These are phyloP conservation scores for Allygus modestus DNA, from an alignment of 2,888 invertebrate genomes.

Conservation along the genomic window DNA sequence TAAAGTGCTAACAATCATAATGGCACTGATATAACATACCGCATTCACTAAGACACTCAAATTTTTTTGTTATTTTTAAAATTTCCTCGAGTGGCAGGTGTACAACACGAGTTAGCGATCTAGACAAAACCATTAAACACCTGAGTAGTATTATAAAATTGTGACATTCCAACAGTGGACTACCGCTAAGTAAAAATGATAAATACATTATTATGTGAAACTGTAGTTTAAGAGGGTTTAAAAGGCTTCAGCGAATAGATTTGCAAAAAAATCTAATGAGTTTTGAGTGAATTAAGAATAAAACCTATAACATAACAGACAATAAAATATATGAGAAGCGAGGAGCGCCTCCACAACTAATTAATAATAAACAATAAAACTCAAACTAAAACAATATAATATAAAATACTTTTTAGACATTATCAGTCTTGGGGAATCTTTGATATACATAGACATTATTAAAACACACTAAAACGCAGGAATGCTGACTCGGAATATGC, in stretches of 20 bases:
- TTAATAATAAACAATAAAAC: constrained; percentile 46
- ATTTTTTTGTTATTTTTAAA: constrained; percentile 48
- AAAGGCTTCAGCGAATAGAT: constrained; percentile 27
- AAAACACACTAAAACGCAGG: constrained; percentile 52
- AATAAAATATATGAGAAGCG: constrained; percentile 59
- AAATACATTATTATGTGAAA: neutral
- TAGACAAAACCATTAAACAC: constrained; percentile 37
- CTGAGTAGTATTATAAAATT: constrained; percentile 36
- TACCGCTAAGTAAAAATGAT: constrained; percentile 19
- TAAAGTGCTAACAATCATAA: constrained; percentile 54
- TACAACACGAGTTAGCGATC: constrained; percentile 22
- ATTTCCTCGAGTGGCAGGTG: constrained; percentile 7
- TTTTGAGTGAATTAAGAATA: constrained; percentile 31
- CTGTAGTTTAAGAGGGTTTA: constrained; percentile 30
- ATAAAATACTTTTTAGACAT: constrained; percentile 60
- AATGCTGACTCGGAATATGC: constrained; percentile 58
- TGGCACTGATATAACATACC: constrained; percentile 56
- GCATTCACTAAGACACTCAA: constrained; percentile 54
- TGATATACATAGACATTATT: constrained; percentile 52
- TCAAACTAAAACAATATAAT: constrained; percentile 46
- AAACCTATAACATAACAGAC: constrained; percentile 41
- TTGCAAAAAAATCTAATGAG: constrained; percentile 40
- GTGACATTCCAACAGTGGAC: constrained; percentile 24
- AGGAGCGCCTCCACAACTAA: constrained; percentile 50
- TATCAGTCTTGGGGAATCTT: constrained; percentile 57